Conservation (phyloP, 53 echinoderm and acorn worm genomes). For the Stichopus horrens region DNA sequence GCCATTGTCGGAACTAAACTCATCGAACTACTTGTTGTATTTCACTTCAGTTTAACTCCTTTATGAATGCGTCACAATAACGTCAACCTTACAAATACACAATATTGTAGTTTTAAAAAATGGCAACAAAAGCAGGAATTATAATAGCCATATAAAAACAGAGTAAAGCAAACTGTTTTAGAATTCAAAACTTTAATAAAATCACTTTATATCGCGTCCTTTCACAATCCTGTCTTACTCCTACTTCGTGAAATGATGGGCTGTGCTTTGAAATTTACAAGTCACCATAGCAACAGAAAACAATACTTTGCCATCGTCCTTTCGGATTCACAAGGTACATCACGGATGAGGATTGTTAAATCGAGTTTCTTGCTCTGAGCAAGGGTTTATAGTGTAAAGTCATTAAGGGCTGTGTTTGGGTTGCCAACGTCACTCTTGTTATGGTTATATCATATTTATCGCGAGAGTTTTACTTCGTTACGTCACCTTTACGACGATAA, state of each 20-base stretch:
- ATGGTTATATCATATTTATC: conserved; percentile 27
- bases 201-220: conserved; percentile 1
- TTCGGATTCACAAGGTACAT: background rate
- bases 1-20: too few species aligned
- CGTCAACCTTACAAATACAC: too few species aligned
- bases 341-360: background rate
- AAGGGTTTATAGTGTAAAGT: background rate
- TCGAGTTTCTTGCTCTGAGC: background rate
- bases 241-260: background rate
- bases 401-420: background rate
- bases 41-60: too few species aligned
- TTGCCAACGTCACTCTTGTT: conserved; percentile 1
- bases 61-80: too few species aligned
- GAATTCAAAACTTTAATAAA: background rate
- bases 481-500: conserved; percentile 6
- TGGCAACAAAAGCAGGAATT: too few species aligned
- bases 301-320: background rate
- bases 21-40: too few species aligned
- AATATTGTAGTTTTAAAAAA: too few species aligned
- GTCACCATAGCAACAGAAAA: conserved; percentile 8
- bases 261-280: background rate
- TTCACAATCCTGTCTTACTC: background rate
- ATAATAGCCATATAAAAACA: too few species aligned
- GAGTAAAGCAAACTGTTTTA: too few species aligned
- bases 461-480: background rate